phyloP scores from a whole-genome alignment of 2,113 vertebrate species.

The Podiceps cristatus region DNA sequence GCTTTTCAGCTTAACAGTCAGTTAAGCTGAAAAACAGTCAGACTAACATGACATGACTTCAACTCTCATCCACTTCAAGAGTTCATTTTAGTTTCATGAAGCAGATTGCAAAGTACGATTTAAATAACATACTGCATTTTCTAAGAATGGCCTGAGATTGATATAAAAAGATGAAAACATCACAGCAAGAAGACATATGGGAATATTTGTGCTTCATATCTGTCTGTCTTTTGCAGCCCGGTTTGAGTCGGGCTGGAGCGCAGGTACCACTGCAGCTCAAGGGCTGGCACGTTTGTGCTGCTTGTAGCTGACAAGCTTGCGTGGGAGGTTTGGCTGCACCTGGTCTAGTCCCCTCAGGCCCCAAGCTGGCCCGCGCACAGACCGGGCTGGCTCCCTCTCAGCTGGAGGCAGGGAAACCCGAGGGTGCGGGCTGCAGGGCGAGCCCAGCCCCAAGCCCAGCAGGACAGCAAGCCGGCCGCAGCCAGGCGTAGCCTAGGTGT shows the following conservation, averaged over 20 bases:
- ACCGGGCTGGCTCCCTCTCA: rapidly evolving
- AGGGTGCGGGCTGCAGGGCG: too few relatives aligned
- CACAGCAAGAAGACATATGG: neutral
- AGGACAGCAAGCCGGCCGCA: rapidly evolving
- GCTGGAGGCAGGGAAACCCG: neutral
- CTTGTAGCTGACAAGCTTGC: neutral
- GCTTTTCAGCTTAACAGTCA: neutral
- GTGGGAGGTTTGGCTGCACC: neutral
- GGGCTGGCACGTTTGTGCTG: neutral
- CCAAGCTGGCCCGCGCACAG: neutral
- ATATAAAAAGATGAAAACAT: neutral
- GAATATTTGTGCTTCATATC: neutral
- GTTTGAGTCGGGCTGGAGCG: neutral
- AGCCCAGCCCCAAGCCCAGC: too few relatives aligned
- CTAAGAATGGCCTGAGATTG: neutral
- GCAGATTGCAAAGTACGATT: neutral
- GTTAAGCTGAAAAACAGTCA: too few relatives aligned
- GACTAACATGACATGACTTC: neutral
- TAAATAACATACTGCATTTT: neutral
- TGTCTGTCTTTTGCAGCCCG: neutral
- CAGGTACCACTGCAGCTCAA: neutral
- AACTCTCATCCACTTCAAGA: neutral
- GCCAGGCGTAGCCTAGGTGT: rapidly evolving
- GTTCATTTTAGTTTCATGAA: neutral
- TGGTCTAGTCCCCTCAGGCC: too few relatives aligned